phyloP scores from a whole-genome alignment of 2,888 invertebrate genomes.

The Sarcophaga subvicina region DNA sequence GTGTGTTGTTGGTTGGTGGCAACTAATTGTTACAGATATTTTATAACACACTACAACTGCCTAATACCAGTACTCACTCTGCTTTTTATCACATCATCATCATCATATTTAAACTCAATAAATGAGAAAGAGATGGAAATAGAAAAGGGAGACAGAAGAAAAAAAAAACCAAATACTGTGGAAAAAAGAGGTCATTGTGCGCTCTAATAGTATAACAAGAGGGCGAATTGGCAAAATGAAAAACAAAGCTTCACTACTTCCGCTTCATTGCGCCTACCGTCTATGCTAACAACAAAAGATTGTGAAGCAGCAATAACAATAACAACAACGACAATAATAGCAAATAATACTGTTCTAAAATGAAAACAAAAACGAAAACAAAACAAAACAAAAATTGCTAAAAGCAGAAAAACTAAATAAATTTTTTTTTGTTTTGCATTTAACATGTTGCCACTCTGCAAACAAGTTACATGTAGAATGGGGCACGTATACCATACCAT shows the following conservation, averaged over 20 bases:
- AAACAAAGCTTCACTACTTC: constrained; percentile 56
- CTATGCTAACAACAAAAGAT: constrained; percentile 48
- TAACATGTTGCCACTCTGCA: constrained; percentile 3
- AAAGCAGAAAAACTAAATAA: constrained; percentile 16
- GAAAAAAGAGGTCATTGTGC: constrained; percentile 71
- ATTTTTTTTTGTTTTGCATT: constrained; percentile 1
- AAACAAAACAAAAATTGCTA: constrained; percentile 26
- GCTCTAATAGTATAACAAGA: constrained; percentile 57
- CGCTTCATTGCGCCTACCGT: constrained; percentile 57
- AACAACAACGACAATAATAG: constrained; percentile 9
- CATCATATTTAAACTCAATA: neutral
- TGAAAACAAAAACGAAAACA: constrained; percentile 1
- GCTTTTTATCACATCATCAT: too few relatives aligned
- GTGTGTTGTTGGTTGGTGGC: neutral
- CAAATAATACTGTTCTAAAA: neutral
- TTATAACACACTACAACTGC: too few relatives aligned
- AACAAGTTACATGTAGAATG: neutral
- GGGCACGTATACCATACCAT: neutral
- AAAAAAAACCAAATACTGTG: constrained; percentile 25
- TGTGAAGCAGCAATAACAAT: constrained; percentile 4
- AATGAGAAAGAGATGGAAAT: neutral
- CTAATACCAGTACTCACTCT: too few relatives aligned
- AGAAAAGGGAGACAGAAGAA: neutral
- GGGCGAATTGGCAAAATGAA: constrained; percentile 54
- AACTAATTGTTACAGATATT: neutral